Evolutionary conservation across 2,797 vertebrate genomes (phyloP), one percentile per base, ranked within the genome.

Genomic region (Adelosebastes latens): DNA sequence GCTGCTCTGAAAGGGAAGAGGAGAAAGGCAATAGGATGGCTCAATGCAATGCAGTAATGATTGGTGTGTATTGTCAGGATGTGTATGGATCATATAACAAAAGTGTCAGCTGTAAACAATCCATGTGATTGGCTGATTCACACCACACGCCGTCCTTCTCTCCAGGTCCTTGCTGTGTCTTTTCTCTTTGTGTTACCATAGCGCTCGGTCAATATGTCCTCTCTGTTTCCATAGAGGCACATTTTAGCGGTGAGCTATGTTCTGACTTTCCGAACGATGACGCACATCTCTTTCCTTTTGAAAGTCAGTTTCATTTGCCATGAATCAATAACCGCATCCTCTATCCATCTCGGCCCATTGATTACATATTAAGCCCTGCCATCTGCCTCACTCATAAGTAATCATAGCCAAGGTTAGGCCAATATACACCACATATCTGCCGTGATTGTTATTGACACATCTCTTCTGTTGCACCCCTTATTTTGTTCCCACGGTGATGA

Each of bases 381-480:
- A 89, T 90, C 91, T 93, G 87, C 84, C 65, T 89, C 68, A 80
- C 70, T 91, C 84, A 82, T 84, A 85, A 85, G 89, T 89, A 87
- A 93, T 93, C 88, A 93, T 85, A 79, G 86, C 86, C 94, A 91
- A 93, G 92, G 90, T 93, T 87, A 89, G 84, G 75, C 67, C 80
- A 78, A 83, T 80, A 68, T 75, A 82, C 75, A 29, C 71, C 9
- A 61, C 70, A 36, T 69, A 85, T 85, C 79, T 72, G 67, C 53
- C 6, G 3, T 80, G 81, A 91, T 88, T 88, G 83, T 78, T 92
- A 89, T 88, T 92, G 88, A 94, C 90, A 88, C 36, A 31, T 90
- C 59, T 90, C 59, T 61, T 74, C 67, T 87, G 81, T 89, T 18
- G 3, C 70, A 74, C 46, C 75, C 79, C 56, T 87, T 79, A 52